A percentile compares a stretch with the other conserved stretches of the same genome.
Conservation (phyloP, 1,140 invertebrate genomes). For the Camponotus vicinus region DNA sequence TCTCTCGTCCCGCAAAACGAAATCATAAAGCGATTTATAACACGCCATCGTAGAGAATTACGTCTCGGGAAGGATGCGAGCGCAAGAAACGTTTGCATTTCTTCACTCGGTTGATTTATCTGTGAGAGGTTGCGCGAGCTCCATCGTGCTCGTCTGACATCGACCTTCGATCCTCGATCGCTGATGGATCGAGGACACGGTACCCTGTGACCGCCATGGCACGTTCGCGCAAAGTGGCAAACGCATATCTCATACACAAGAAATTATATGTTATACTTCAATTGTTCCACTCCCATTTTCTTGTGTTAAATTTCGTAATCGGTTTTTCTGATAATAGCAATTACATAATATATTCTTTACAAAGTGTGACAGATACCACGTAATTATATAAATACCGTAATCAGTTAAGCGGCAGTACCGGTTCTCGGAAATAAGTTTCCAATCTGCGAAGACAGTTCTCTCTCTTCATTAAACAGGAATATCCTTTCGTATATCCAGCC, state of each 20-base stretch:
- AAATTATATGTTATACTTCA: slow-evolving; percentile 3
- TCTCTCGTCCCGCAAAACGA: neutral
- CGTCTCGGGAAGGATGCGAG: neutral
- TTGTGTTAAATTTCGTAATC: neutral
- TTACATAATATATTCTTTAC: slow-evolving; percentile 16
- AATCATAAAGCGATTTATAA: slow-evolving; percentile 50
- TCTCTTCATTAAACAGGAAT: slow-evolving; percentile 5
- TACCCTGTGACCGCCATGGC: slow-evolving; percentile 36
- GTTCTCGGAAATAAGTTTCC: slow-evolving; percentile 41
- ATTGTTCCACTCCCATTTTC: neutral
- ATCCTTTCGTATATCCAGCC: neutral
- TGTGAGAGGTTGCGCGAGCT: slow-evolving; percentile 39
- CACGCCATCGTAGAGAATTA: slow-evolving; percentile 4
- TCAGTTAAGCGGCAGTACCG: slow-evolving; percentile 24
- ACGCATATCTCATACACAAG: slow-evolving; percentile 8
- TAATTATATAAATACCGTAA: slow-evolving; percentile 49
- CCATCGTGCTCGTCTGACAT: slow-evolving; percentile 44
- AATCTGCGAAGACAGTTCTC: slow-evolving; percentile 6
- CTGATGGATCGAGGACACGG: slow-evolving; percentile 57
- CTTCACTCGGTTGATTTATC: slow-evolving; percentile 48
- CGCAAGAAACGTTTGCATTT: slow-evolving; percentile 23
- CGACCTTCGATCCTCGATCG: slow-evolving; percentile 66
- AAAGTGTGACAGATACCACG: slow-evolving; percentile 6
- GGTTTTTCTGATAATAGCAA: neutral
- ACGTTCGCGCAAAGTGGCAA: slow-evolving; percentile 47